Evolutionary conservation across 30 jellyfish, hydroid and myxozoan species (phyloP), one percentile per base, ranked within the genome.

Genomic region (Clytia hemisphaerica): DNA sequence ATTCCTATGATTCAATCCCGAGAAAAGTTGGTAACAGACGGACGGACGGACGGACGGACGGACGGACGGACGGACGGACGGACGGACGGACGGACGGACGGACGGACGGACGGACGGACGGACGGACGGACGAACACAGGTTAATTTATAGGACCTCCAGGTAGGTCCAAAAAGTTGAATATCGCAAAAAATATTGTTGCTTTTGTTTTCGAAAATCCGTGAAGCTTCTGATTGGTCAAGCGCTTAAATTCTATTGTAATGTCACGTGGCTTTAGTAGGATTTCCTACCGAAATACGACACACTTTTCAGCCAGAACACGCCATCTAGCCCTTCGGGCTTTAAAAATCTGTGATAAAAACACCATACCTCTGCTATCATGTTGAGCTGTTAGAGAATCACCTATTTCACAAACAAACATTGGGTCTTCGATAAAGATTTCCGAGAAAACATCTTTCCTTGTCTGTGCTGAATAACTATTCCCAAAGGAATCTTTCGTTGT

Each of bases 381-480:
- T 48, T 44, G 21, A 2, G 94, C 53, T 67, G 76, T 27, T 26
- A 77, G 36, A n/a, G 95, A 73, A 40, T 63, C 77, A 30, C 92
- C 95, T 37, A 83, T 75, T 28, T 78, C 74, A 30, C 92, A 74
- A 34, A 83, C 95, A 58, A 83, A 71, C 45, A 83, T 46, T 44
- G 95, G 95, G 46, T 83, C 95, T 60, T 83, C 95, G 38, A 83
- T 73, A 50, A 83, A 83, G 19, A 82, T 67, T 16, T 83, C 95
- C 19, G 95, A 71, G 60, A 83, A 83, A 25, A 83, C 51, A 30
- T 57, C 70, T 33, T 31, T 57, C 45, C 6, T 5, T 5, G 30
- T 45, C 30, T 57, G 70, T 22, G 25, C 30, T 9, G 53, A 57
- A 18, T 57, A 57, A 9, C 7, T n/a, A 26, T 22, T 22, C 14